Evolutionary conservation across 2,888 invertebrate species (phyloP), one percentile per base, ranked within the genome.

Genomic region (Hartigia nigra): DNA sequence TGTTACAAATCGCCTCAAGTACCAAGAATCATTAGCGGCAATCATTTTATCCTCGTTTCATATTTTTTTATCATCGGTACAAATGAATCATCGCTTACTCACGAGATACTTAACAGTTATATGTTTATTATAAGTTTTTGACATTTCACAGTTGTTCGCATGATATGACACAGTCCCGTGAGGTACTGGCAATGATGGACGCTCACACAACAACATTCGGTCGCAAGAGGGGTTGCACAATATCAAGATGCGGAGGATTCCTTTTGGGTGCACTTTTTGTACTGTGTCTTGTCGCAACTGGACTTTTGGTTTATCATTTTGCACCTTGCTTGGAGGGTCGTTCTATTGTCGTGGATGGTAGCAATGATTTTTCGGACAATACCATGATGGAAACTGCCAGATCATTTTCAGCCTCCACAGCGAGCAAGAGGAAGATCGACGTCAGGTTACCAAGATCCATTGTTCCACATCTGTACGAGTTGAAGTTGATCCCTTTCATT

Each of bases 261-360:
- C 92, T 96, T 31, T 91, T 96, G 74, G 92, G 93, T 5, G 92
- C 94, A 70, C 93, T 95, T 81, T 95, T 96, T 88, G 89, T 94
- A 1, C 92, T 94, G 82, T 94, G 95, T 12, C 90, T 96, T 76
- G 93, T 96, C 36, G 95, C 94, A 74, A 96, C 96, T 3, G 95
- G 96, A 12, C 93, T 97, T 55, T 92, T 96, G 83, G 96, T 96
- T 34, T 96, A 96, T 90, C 95, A 96, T 91, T 95, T 96, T 86
- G 95, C 95, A 31, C 94, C 95, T 0, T 95, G 95, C 84, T 93
- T 94, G 2, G 92, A 93, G 77, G 91, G 93, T 74, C 92, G 93
- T 83, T 90, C 92, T 35, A 76, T 69, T 9, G 2, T 9, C 9
- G 5, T 55, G 9, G 83, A 84, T 70, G 77, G 82, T 1, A 81